Conservation (phyloP, 2,797 vertebrate species). For the Protosalanx chinensis region DNA sequence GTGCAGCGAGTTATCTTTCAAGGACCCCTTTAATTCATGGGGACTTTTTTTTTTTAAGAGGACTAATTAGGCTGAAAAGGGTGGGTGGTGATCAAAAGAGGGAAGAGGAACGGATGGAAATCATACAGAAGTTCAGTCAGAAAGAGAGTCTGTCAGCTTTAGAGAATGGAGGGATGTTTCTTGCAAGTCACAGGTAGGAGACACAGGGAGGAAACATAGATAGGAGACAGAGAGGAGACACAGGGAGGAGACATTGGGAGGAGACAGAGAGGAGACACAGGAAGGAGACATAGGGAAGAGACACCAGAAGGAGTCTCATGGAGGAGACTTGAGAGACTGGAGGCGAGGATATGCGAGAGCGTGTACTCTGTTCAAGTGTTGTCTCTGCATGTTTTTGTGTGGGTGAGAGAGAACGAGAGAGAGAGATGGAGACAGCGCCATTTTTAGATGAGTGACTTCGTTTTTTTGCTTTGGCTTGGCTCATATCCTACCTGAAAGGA, state of each 20-base stretch:
- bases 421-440: background rate
- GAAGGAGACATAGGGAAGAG: no score
- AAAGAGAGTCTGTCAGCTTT: constrained; percentile 28
- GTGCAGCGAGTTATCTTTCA: constrained; percentile 20
- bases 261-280: no score
- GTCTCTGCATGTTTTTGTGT: background rate
- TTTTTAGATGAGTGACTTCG: background rate
- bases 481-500: constrained; percentile 70
- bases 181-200: constrained; percentile 20
- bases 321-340: no score
- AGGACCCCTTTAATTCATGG: constrained; percentile 40
- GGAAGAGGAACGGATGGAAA: background rate
- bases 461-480: no score
- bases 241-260: no score
- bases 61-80: constrained; percentile 8
- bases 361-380: background rate
- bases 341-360: background rate
- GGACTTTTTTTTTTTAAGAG: constrained; percentile 17
- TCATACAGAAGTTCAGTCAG: constrained; percentile 23
- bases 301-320: no score
- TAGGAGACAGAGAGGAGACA: background rate
- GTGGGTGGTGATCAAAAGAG: background rate
- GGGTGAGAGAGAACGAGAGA: background rate
- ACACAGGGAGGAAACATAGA: constrained; percentile 2
- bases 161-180: constrained; percentile 26